Evolutionary conservation across 1,140 invertebrate genomes (phyloP).

Genomic region (Armadillidium nasatum): DNA sequence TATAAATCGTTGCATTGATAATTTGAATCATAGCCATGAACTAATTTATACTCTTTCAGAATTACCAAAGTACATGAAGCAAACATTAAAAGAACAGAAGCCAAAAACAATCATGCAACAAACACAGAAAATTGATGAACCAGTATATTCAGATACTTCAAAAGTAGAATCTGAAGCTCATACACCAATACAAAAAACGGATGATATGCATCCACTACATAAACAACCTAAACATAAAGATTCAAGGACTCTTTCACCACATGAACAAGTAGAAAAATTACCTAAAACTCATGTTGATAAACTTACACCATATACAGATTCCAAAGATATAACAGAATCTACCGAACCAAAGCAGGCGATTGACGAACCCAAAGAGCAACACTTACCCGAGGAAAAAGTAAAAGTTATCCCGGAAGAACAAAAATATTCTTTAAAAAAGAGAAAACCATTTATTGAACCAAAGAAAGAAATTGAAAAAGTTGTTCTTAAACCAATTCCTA

Average conservation of each 20-base stretch:
- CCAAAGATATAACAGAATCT: not conserved
- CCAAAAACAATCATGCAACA: slow-evolving; percentile 16
- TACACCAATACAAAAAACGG: too few relatives aligned
- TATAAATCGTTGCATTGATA: too few relatives aligned
- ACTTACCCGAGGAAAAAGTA: slow-evolving; percentile 15
- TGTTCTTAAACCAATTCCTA: slow-evolving; percentile 19
- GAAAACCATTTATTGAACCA: not conserved
- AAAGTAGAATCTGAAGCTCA: not conserved
- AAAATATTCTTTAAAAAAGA: slow-evolving; percentile 11
- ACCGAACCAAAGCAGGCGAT: not conserved
- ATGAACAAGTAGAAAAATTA: not conserved
- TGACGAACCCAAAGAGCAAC: slow-evolving; percentile 1
- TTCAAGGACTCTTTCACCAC: too few relatives aligned
- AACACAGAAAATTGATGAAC: not conserved
- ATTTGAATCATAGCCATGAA: too few relatives aligned
- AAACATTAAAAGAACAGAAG: not conserved
- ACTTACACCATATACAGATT: not conserved
- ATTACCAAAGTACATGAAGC: too few relatives aligned
- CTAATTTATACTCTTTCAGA: too few relatives aligned
- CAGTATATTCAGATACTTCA: not conserved
- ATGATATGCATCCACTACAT: too few relatives aligned
- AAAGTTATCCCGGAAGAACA: slow-evolving; percentile 19
- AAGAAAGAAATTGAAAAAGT: slow-evolving; percentile 25
- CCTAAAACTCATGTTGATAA: not conserved
- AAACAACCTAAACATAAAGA: too few relatives aligned